These are phyloP conservation scores for Fukomys damarensis DNA, from an alignment of 2,113 vertebrate genomes.

Conservation along the genomic window DNA sequence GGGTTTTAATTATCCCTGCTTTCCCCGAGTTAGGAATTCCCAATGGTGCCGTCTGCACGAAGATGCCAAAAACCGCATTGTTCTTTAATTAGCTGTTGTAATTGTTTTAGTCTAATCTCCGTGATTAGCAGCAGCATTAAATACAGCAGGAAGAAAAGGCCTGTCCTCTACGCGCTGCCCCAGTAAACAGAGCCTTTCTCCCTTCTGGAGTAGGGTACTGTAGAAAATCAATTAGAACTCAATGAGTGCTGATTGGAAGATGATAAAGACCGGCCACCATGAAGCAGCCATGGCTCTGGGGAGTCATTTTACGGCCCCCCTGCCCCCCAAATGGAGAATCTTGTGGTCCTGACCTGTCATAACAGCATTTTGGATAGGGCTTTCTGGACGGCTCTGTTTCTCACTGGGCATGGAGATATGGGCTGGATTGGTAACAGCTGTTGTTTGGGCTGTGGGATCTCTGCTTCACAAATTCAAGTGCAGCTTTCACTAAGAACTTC, in stretches of 20 bases:
- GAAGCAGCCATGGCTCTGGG: slow-evolving; percentile 65
- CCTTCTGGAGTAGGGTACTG: slow-evolving; percentile 83
- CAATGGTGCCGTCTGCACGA: slow-evolving; percentile 84
- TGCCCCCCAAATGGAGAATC: neutral
- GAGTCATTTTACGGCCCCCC: slow-evolving; percentile 57
- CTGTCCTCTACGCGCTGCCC: slow-evolving; percentile 85
- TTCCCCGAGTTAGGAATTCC: slow-evolving; percentile 89
- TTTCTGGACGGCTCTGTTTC: neutral
- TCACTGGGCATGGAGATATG: neutral
- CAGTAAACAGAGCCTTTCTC: slow-evolving; percentile 85
- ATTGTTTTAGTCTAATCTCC: slow-evolving; percentile 91
- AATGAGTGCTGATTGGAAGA: slow-evolving; percentile 81
- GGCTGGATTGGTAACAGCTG: neutral
- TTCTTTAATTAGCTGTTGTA: slow-evolving; percentile 93
- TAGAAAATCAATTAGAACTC: slow-evolving; percentile 86
- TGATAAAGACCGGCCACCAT: slow-evolving; percentile 79
- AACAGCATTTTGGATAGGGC: neutral
- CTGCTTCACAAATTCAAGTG: neutral
- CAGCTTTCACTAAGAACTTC: neutral
- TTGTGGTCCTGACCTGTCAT: neutral
- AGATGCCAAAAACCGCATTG: slow-evolving; percentile 90
- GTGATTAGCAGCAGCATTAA: slow-evolving; percentile 91
- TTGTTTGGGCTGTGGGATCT: neutral
- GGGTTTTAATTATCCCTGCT: slow-evolving; percentile 91
- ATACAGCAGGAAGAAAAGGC: slow-evolving; percentile 89